Base-by-base conservation (phyloP, 1,140 invertebrate genomes). In the Bicyclus anynana region DNA sequence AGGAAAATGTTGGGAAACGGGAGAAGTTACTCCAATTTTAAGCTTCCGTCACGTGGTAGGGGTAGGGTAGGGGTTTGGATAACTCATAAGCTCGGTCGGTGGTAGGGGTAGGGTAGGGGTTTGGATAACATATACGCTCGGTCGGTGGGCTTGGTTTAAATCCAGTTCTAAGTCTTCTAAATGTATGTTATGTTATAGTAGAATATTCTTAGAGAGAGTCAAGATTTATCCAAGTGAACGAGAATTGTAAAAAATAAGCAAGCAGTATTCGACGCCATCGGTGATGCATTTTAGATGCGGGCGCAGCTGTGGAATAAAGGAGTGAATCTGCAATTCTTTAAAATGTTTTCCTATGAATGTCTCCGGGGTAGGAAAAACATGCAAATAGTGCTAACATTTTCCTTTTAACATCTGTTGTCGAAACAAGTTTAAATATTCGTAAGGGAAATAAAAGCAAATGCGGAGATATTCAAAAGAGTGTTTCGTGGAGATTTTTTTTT, bases 321-420 rank as follows among this genome's bases (percentile, higher is more conserved):
- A 47, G 23, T 27, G 21, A 47, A 47, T 47, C 44, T 47, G 14
- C 44, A 47, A 47, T 47, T 47, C 44, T 47, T 47, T 23, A 14
- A 47, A 47, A 27, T 47, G 44, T 27, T 47, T 47, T 47, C 44
- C 44, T 47, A 47, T 47, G 21, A 16, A 26, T 47, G 44, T 47
- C 44, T 47, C 21, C 14, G 20, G 44, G 13, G 44, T 12, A 20
- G 18, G 18, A 44, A 47, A 47, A 44, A 44, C 40, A 38, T 38
- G 37, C 40, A 18, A 40, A 18, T 18, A 16, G 6, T 40, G 1
- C 37, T 17, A 40, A 40, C 37, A 44, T 20, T 44, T 44, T 16
- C 7, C 40, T 44, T 18, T 44, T 44, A 21, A 21, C 12, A 20
- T 20, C 17, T 44, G 16, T 10, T 20, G 16, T 44, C 12, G 17